Base-by-base conservation (phyloP, 1,140 invertebrate species). In the Pygmarrhopalites habei region DNA sequence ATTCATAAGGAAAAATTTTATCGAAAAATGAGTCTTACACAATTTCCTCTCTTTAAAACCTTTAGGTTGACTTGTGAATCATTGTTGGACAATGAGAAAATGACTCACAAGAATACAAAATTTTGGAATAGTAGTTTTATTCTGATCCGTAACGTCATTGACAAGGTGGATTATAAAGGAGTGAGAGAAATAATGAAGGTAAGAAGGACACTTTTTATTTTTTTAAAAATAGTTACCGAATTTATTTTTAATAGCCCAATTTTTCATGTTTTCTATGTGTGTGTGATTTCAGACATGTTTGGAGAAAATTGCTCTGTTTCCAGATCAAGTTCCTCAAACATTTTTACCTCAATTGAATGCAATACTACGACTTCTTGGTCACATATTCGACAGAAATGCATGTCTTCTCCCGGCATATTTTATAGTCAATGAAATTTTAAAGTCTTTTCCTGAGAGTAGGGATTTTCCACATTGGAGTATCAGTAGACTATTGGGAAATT, bases 131-230 rank as follows among this genome's bases (percentile, higher is more conserved):
- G 87, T 74, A 87, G 86, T 73, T 96, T 97, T 77, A 80, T 84
- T 61, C 78, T 96, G 2, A 87, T 97, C 44, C 82, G 86, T 69
- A 86, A 84, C 72, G 87, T 95, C 61, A 89, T 97, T 73, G 84
- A 85, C 39, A 86, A 88, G 62, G 93, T 96, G 14, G 91, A 95
- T 75, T 98, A 98, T 74, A 98, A 97, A 79, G 92, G 89, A 49
- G 90, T 93, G 1, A 77, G 90, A 69, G 89, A 91, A 79, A 89
- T 93, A 41, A 90, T 93, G 88, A 92, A 92, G 79, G 87, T 87
- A 79, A 71, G 66, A n/a, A n/a, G n/a, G n/a, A n/a, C n/a, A n/a
- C n/a, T n/a, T 14, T 55, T 30, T 2, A 15, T 1, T n/a, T 25
- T 61, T 25, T 35, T 19, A n/a, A 1, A 19, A 29, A 39, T 2